A percentile compares a stretch with the other conserved stretches of the same genome.
Evolutionary conservation across 2,113 vertebrate genomes (phyloP).

Genomic region (Mustelus asterias): DNA sequence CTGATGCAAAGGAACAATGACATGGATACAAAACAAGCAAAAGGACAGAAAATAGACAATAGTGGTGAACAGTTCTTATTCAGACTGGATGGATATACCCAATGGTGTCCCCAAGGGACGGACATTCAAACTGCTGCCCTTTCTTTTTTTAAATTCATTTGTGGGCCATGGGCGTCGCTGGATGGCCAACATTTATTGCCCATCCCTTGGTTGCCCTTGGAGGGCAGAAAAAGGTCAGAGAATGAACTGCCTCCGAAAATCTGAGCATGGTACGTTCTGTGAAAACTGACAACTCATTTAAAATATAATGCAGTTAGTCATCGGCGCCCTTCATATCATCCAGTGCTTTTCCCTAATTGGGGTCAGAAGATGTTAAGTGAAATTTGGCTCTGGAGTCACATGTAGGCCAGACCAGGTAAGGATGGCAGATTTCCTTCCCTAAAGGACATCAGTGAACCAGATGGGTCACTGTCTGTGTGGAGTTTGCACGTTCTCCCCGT

Average conservation of each 20-base stretch:
- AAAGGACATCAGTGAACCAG: too few relatives aligned
- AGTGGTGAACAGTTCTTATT: background rate
- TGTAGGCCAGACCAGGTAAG: too few relatives aligned
- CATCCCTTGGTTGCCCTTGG: too few relatives aligned
- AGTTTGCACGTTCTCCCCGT: too few relatives aligned
- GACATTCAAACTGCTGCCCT: background rate
- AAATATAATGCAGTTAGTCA: background rate
- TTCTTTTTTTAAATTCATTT: background rate
- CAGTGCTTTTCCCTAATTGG: background rate
- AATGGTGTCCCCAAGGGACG: background rate
- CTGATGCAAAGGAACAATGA: background rate
- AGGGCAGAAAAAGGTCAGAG: background rate
- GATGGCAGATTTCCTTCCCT: too few relatives aligned
- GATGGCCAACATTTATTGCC: too few relatives aligned
- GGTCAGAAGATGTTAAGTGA: background rate
- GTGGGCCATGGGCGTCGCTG: too few relatives aligned
- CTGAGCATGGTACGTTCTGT: background rate
- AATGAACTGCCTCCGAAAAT: background rate
- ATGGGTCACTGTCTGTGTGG: too few relatives aligned
- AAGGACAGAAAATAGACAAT: background rate
- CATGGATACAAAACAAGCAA: background rate
- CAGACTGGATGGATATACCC: background rate
- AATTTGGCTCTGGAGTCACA: background rate
- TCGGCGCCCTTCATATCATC: background rate
- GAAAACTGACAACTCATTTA: slow-evolving; percentile 8